These are phyloP conservation scores for Glyptemys insculpta DNA, from an alignment of 2,797 vertebrate species.

Conservation along the genomic window DNA sequence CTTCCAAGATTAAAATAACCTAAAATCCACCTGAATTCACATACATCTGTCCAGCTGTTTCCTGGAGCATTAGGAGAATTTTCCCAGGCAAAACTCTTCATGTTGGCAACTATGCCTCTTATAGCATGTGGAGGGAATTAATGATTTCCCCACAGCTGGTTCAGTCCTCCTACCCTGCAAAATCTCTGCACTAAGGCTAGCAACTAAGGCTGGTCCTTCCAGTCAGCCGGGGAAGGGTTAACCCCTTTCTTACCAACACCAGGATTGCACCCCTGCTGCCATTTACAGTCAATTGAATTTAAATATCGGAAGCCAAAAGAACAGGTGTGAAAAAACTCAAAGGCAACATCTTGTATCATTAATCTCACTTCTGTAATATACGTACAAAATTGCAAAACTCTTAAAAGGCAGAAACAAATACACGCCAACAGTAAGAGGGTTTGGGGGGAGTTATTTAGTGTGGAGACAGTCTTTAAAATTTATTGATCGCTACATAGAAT, in stretches of 20 bases:
- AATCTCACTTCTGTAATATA: not conserved
- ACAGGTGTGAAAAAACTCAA: not conserved
- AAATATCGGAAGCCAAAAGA: not conserved
- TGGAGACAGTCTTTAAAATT: not conserved
- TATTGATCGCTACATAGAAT: not conserved
- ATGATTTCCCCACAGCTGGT: conserved; percentile 1
- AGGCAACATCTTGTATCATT: not conserved
- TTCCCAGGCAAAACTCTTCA: not conserved
- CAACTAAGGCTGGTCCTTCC: conserved; percentile 28
- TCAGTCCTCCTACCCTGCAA: conserved; percentile 33
- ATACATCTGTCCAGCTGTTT: not conserved
- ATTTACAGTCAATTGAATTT: not conserved
- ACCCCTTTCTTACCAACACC: conserved; percentile 18
- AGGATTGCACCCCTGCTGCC: not conserved
- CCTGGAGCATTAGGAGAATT: not conserved
- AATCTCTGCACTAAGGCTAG: conserved; percentile 13
- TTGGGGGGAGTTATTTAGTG: not conserved
- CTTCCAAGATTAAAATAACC: conserved; percentile 8
- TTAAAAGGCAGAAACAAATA: not conserved
- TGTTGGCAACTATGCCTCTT: not conserved
- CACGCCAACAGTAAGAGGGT: not conserved
- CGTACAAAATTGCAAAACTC: not conserved
- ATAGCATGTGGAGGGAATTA: not conserved
- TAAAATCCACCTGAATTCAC: conserved; percentile 1
- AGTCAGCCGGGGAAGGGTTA: conserved; percentile 18